Evolutionary conservation across 2,113 vertebrate genomes (phyloP).

Genomic region (Ctenomys sociabilis): DNA sequence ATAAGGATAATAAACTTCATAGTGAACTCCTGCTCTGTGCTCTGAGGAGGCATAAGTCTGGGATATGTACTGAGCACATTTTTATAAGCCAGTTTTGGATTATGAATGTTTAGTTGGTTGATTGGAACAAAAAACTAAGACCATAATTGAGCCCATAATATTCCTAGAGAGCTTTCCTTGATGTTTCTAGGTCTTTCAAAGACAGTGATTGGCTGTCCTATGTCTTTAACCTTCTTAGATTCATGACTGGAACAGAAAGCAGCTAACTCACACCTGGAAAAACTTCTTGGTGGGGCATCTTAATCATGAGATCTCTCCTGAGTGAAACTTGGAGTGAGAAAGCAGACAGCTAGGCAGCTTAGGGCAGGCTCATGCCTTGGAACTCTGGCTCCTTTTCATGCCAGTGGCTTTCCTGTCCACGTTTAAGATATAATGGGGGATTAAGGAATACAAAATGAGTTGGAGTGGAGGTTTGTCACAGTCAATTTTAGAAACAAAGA

Average conservation of each 20-base stretch:
- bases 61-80: background rate
- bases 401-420: background rate
- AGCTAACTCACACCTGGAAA: background rate
- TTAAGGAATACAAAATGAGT: background rate
- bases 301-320: conserved; percentile 4
- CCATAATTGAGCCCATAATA: conserved; percentile 12
- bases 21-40: background rate
- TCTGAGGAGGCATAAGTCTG: background rate
- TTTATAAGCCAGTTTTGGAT: conserved; percentile 47
- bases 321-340: background rate
- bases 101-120: conserved; percentile 58
- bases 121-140: conserved; percentile 35
- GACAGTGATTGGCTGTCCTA: conserved; percentile 51
- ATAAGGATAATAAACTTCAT: background rate
- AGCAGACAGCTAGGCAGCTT: background rate
- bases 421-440: conserved; percentile 20
- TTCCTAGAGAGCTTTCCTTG: conserved; percentile 54
- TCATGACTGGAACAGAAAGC: conserved; percentile 47
- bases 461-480: background rate
- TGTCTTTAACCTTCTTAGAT: conserved; percentile 68
- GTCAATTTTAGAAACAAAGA: background rate
- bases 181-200: conserved; percentile 53
- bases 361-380: fast-evolving
- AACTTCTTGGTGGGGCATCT: background rate
- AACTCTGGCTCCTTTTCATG: background rate